Evolutionary conservation across 2,888 invertebrate species (phyloP), one percentile per base, ranked within the genome.

Genomic region (Brenthis daphne): DNA sequence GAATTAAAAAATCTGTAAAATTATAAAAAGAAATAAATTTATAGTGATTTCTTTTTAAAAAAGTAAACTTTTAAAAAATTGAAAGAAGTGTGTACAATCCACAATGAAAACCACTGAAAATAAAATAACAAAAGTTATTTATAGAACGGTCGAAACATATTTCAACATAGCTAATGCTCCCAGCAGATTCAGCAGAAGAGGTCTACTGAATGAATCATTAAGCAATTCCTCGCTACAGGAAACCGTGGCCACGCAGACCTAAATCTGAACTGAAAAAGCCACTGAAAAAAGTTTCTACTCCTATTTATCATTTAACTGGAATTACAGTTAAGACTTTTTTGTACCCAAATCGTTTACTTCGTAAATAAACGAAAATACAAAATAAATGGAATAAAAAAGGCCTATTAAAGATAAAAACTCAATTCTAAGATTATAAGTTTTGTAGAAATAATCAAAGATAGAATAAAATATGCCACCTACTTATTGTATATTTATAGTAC

Each of bases 151-250:
- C 55, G 54, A 65, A 71, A 61, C 66, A 61, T 73, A 74, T 71
- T 77, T 76, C 73, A 71, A 75, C 76, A 73, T 75, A 70, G 75
- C 76, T 77, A 80, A 83, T 80, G 80, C 80, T 81, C 77, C 72
- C 77, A 77, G 78, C 77, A 80, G 80, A 82, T 81, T 76, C 75
- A 82, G 80, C 79, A 75, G 73, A 79, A 20, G 20, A 20, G 20
- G 20, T 20, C 20, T 20, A 20, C 20, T 20, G 79, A 81, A 84
- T 85, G 77, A 85, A 85, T 82, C 84, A 83, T 82, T 81, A 79
- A 79, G 74, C 77, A 76, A 75, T 75, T 75, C 75, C 73, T 74
- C 69, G 65, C 65, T 68, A 58, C 70, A 69, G 72, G 74, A 74
- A 73, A 56, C 72, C 67, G 68, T 51, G 48, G 68, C 71, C 71